Percentiles rank a stretch among this genome's conserved stretches.
phyloP scores from a whole-genome alignment of 2,113 vertebrate genomes.

The Potamarius usumacintae region DNA sequence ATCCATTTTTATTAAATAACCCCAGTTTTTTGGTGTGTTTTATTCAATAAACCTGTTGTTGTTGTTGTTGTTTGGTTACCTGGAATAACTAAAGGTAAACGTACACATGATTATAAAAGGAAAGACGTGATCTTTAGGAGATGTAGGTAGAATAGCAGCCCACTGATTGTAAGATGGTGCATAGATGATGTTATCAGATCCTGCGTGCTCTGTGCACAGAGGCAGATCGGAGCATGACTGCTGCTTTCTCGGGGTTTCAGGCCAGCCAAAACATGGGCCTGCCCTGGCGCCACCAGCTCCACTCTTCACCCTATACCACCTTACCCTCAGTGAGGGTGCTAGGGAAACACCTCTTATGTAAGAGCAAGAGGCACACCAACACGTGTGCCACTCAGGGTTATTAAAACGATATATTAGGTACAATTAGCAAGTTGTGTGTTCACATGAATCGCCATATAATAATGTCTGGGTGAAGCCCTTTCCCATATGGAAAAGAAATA shows the following conservation, averaged over 20 bases:
- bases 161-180: slow-evolving; percentile 60
- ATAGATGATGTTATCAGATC: slow-evolving; percentile 68
- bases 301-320: slow-evolving; percentile 26
- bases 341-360: slow-evolving; percentile 55
- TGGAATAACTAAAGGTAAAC: neutral
- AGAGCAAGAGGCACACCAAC: slow-evolving; percentile 1
- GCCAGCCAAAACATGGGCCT: slow-evolving; percentile 72
- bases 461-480: neutral
- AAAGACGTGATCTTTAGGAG: slow-evolving; percentile 41
- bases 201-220: slow-evolving; percentile 43
- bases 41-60: neutral
- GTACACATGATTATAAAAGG: slow-evolving; percentile 33
- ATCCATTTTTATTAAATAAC: neutral
- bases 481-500: no score
- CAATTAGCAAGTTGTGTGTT: neutral
- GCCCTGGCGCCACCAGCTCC: slow-evolving; percentile 66
- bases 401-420: slow-evolving; percentile 2
- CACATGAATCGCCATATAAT: neutral
- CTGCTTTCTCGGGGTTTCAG: slow-evolving; percentile 57
- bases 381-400: neutral
- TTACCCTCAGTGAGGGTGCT: slow-evolving; percentile 39
- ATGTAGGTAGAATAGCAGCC: slow-evolving; percentile 36
- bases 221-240: slow-evolving; percentile 53
- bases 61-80: neutral
- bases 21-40: neutral